phyloP scores from a whole-genome alignment of 2,888 invertebrate species.

The Amphipyra berbera region DNA sequence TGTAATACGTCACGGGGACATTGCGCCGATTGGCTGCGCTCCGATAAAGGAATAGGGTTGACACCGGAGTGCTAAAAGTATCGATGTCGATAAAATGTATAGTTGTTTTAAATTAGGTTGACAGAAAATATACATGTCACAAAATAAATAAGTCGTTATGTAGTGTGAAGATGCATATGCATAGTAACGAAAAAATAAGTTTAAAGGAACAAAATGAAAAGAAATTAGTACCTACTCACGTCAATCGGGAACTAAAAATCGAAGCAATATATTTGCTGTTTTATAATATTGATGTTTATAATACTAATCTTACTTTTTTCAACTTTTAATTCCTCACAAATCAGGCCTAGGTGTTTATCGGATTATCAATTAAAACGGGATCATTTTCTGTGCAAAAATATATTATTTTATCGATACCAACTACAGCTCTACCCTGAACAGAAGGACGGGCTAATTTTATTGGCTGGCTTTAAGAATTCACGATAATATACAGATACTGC shows the following conservation, averaged over 20 bases:
- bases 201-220: no score
- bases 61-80: conserved; percentile 7
- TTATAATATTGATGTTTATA: no score
- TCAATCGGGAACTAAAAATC: no score
- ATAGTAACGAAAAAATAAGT: no score
- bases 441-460: conserved; percentile 82
- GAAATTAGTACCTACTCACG: no score
- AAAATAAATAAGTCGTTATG: no score
- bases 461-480: conserved; percentile 80
- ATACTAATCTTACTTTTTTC: no score
- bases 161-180: no score
- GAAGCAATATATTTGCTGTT: no score
- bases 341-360: not conserved
- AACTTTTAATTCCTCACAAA: no score
- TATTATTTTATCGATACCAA: conserved; percentile 20
- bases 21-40: conserved; percentile 76
- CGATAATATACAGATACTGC: conserved; percentile 78
- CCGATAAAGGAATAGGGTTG: conserved; percentile 71
- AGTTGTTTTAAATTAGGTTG: not conserved
- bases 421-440: conserved; percentile 69
- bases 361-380: not conserved
- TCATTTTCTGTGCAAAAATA: not conserved
- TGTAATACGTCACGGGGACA: conserved; percentile 80
- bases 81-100: conserved; percentile 31
- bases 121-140: not conserved